Conservation (phyloP, 2,797 vertebrate species). For the Malacoctenus gilli region DNA sequence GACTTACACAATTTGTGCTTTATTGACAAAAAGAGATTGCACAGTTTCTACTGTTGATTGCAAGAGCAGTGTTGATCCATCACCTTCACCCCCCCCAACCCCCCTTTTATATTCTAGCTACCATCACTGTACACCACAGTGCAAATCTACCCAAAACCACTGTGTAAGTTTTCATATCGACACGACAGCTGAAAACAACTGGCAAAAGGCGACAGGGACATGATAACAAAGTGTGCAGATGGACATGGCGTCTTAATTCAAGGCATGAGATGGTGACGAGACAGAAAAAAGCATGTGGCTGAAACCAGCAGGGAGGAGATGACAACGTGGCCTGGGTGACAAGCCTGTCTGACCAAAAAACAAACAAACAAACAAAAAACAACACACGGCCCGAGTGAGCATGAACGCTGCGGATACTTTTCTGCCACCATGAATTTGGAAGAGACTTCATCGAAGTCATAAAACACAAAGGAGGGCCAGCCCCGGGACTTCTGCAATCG, state of each 20-base stretch:
- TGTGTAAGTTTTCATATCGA: conserved; percentile 10
- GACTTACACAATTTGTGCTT: conserved; percentile 75
- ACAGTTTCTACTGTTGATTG: conserved; percentile 71
- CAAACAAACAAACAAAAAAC: conserved; percentile 1
- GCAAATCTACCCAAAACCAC: conserved; percentile 36
- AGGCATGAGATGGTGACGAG: conserved; percentile 50
- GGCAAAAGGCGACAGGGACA: conserved; percentile 25
- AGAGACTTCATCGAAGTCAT: conserved; percentile 82
- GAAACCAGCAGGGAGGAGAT: no score
- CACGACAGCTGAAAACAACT: conserved; percentile 36
- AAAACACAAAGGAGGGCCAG: conserved; percentile 64
- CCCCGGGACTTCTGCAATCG: conserved; percentile 61
- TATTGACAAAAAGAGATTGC: conserved; percentile 75
- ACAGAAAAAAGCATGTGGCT: conserved; percentile 6
- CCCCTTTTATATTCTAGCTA: conserved; percentile 11
- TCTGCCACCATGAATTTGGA: conserved; percentile 16
- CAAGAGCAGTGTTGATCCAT: conserved; percentile 53
- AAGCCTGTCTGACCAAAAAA: no score
- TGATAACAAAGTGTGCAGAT: conserved; percentile 12
- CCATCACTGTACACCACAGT: conserved; percentile 44
- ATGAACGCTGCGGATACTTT: background rate
- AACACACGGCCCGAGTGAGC: conserved; percentile 1
- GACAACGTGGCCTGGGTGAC: no score
- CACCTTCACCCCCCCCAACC: conserved; percentile 8
- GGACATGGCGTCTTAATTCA: conserved; percentile 27